Base-by-base conservation (phyloP, 1,140 invertebrate species). In the Listronotus bonariensis region DNA sequence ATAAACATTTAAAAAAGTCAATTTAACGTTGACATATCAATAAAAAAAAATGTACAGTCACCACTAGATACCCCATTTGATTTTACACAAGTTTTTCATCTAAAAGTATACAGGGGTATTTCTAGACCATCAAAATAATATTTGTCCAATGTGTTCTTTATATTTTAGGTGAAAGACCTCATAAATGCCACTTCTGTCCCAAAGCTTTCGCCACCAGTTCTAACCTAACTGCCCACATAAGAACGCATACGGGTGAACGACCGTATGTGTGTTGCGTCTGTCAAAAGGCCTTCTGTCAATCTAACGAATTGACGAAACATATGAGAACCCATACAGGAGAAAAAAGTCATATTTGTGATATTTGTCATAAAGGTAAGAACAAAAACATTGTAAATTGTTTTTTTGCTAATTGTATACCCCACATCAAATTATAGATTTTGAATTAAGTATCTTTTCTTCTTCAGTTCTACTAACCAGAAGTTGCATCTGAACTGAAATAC, bases 151-250 rank as follows among this genome's bases (percentile, higher is more conserved):
- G 26, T 34, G 14, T 40, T 43, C 34, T n/a, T 1, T 40, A 48
- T 36, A 43, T 52, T 48, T 61, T 20, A 78, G 76, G 77, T 60
- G 77, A 78, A 69, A 79, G 82, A 56, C 84, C 83, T 0, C 84
- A 84, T 60, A 81, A 83, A 70, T 85, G 84, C 68, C 76, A 64
- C 46, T 74, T 83, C 43, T 85, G 84, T 73, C 70, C 77, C 32
- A 83, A 81, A 72, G 83, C 83, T 65, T 85, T 85, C 71, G 78
- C 82, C 3, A 82, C 83, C 32, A 83, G 83, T 69, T 83, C 83
- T 8, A 84, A 84, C 72, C 72, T 85, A 51, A 75, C 76, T 31
- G 75, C 82, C 74, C 48, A 85, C 80, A 73, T 83, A 78, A 56
- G 82, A 78, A 75, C 80, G 69, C 77, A 85, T 79, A 80, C 83